These are phyloP conservation scores for Aspidoscelis tigris DNA, from an alignment of 2,113 vertebrate genomes.

Conservation along the genomic window DNA sequence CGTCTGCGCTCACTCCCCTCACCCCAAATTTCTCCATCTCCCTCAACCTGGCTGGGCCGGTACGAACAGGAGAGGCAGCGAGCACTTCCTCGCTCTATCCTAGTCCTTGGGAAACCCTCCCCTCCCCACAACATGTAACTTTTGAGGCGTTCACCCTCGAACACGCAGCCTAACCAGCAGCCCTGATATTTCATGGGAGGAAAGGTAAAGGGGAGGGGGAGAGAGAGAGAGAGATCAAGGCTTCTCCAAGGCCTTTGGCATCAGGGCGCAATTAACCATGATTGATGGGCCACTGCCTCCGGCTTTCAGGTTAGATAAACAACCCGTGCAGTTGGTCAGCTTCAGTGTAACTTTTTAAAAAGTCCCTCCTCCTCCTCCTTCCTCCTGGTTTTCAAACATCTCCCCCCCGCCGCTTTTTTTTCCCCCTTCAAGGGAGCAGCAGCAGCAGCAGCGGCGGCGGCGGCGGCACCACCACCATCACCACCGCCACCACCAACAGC, in stretches of 20 bases:
- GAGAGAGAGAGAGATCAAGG: constrained; percentile 1
- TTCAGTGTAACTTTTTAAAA: constrained; percentile 56
- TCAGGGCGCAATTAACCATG: background rate
- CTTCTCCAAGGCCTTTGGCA: background rate
- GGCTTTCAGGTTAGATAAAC: constrained; percentile 34
- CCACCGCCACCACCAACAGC: background rate
- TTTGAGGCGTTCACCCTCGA: background rate
- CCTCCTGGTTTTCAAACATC: constrained; percentile 34
- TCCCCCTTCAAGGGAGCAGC: constrained; percentile 13
- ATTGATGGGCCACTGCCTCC: constrained; percentile 13
- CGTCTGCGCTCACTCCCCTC: too few relatives aligned
- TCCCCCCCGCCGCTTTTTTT: background rate
- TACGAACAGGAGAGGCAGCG: too few relatives aligned
- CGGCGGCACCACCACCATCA: background rate
- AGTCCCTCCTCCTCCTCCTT: constrained; percentile 61
- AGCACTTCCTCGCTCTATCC: too few relatives aligned
- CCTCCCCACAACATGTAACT: too few relatives aligned
- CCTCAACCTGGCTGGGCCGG: too few relatives aligned
- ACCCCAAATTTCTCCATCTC: too few relatives aligned
- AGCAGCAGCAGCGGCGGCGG: background rate
- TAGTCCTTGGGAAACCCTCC: too few relatives aligned
- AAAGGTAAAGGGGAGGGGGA: background rate
- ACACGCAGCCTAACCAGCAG: background rate
- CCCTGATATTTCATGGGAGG: background rate
- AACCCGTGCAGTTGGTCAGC: constrained; percentile 36